Conservation (phyloP, 2,113 vertebrate genomes). For the Dascyllus trimaculatus region DNA sequence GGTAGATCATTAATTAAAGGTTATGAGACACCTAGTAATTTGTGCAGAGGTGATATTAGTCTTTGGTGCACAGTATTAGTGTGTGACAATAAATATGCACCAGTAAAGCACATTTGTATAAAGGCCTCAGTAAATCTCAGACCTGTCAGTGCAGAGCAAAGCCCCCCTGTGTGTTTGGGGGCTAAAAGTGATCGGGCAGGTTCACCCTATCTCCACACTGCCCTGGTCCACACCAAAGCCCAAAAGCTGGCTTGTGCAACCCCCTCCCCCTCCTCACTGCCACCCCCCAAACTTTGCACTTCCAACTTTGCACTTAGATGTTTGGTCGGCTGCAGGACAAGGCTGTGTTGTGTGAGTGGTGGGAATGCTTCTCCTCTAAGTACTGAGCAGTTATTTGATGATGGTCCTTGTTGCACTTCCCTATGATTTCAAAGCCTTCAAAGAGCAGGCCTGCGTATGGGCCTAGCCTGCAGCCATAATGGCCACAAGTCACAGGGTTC, state of each 20-base stretch:
- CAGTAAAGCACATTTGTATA: neutral
- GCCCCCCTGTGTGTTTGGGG: slow-evolving; percentile 28
- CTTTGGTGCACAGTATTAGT: neutral
- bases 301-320: slow-evolving; percentile 73
- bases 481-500: slow-evolving; percentile 65
- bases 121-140: neutral
- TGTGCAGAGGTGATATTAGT: neutral
- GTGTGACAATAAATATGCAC: neutral
- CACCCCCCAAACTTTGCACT: slow-evolving; percentile 24
- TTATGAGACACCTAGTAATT: neutral
- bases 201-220: slow-evolving; percentile 85
- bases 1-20: neutral
- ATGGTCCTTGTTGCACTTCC: slow-evolving; percentile 83
- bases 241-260: slow-evolving; percentile 62
- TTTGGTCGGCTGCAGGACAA: slow-evolving; percentile 70
- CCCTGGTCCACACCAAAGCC: slow-evolving; percentile 85
- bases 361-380: slow-evolving; percentile 83
- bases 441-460: slow-evolving; percentile 75
- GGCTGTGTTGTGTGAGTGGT: slow-evolving; percentile 71
- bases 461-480: slow-evolving; percentile 68
- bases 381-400: slow-evolving; percentile 85
- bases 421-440: slow-evolving; percentile 88
- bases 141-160: slow-evolving; percentile 35
- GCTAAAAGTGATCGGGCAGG: slow-evolving; percentile 56
- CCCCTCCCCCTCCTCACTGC: neutral